Evolutionary conservation across 2,113 vertebrate species (phyloP).

Genomic region (Cololabis saira): DNA sequence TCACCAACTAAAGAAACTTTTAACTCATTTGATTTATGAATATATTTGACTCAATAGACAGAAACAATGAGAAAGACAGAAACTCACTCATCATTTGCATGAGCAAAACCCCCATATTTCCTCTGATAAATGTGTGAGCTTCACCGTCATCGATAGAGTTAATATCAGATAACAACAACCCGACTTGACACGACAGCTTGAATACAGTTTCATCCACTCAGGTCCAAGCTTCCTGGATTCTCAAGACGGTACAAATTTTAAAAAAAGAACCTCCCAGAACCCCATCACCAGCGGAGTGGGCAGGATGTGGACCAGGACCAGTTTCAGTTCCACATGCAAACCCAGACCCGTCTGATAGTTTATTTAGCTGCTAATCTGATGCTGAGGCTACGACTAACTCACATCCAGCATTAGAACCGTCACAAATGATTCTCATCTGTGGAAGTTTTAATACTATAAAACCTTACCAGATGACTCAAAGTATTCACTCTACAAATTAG

Average conservation of each 20-base stretch:
- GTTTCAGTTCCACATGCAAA: conserved; percentile 45
- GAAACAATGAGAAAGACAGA: background rate
- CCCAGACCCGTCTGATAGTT: conserved; percentile 38
- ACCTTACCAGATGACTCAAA: too few relatives aligned
- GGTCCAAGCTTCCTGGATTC: conserved; percentile 21
- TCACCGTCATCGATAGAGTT: background rate
- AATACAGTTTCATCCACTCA: conserved; percentile 25
- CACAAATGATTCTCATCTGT: too few relatives aligned
- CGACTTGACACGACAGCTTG: conserved; percentile 7
- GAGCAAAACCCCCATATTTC: background rate
- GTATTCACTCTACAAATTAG: too few relatives aligned
- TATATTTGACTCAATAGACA: too few relatives aligned
- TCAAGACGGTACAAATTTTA: conserved; percentile 15
- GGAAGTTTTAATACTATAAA: too few relatives aligned
- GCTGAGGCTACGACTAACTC: conserved; percentile 9
- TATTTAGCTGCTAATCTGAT: conserved; percentile 52
- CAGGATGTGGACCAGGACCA: conserved; percentile 30
- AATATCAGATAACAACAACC: conserved; percentile 32
- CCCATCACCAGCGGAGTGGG: conserved; percentile 9
- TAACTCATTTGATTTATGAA: too few relatives aligned
- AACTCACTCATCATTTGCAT: background rate
- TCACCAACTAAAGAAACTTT: too few relatives aligned
- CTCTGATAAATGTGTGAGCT: conserved; percentile 2
- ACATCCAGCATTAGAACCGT: too few relatives aligned
- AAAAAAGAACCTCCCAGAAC: conserved; percentile 24